Evolutionary conservation across 2,888 invertebrate species (phyloP), one percentile per base, ranked within the genome.

Genomic region (Nudaria mundana): DNA sequence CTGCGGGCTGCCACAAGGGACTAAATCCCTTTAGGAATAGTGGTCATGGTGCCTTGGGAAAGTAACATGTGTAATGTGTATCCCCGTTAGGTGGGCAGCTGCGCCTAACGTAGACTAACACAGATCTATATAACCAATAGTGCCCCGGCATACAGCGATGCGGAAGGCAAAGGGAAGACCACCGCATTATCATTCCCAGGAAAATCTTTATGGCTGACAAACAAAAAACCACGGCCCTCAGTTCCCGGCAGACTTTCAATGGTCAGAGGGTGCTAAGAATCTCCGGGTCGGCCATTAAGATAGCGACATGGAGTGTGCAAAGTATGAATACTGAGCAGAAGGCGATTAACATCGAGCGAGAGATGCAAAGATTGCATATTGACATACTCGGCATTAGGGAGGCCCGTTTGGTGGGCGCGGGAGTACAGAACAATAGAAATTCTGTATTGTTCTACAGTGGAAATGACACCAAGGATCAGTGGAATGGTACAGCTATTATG

Each of bases 211-310:
- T 23, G 23, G 23, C 23, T 4, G 23, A 23, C 2, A 10, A 23
- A 1, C 8, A 23, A 10, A 5, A 23, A 2, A 38, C 23, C 3
- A n/a, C 10, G 23, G 23, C 23, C 23, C 48, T 36, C 31, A 36
- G 12, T 44, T 38, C 31, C 37, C 37, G 30, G 38, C 35, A 13
- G 39, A 39, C 20, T 34, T 40, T 7, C 36, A 29, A 39, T 28
- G 42, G 23, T 23, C 10, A 23, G 23, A 23, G 23, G 23, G 23
- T 23, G 10, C 23, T 2, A 23, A 20, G 20, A 20, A 20, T 20
- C 20, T 5, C 6, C 5, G 2, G 3, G 20, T 20, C 20, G 5
- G 20, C 6, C 20, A 20, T 4, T 7, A 20, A 5, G 5, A 20
- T 20, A 7, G 20, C 6, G n/a, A n/a, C n/a, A 7, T 20, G 20